These are phyloP conservation scores for Coelogynopora nodosa DNA, from an alignment of 2,888 invertebrate genomes.

Conservation along the genomic window DNA sequence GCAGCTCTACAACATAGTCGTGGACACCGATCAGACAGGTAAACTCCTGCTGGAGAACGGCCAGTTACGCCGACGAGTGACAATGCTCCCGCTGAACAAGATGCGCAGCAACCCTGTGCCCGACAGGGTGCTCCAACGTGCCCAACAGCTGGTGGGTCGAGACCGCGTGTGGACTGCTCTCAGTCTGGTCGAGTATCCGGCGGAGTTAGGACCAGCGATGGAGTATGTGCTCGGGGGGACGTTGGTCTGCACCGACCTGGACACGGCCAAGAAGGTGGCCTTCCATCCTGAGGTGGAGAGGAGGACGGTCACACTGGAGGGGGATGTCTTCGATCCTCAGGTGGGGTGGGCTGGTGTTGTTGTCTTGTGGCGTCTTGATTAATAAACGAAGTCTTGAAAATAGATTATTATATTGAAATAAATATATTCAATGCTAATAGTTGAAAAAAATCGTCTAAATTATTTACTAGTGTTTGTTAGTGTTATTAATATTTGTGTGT, in stretches of 20 bases:
- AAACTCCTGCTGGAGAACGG: constrained; percentile 80
- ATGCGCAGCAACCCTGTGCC: constrained; percentile 70
- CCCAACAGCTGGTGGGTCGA: constrained; percentile 65
- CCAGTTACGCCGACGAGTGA: constrained; percentile 74
- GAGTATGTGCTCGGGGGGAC: constrained; percentile 78
- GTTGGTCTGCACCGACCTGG: constrained; percentile 78
- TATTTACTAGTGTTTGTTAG: too few species aligned
- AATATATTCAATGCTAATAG: too few species aligned
- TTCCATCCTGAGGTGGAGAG: constrained; percentile 38
- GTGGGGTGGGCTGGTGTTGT: too few species aligned
- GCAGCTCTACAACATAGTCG: constrained; percentile 83
- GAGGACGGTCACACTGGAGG: constrained; percentile 75
- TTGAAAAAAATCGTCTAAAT: too few species aligned
- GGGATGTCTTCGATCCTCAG: constrained; percentile 80
- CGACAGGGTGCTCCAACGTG: constrained; percentile 66
- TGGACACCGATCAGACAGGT: constrained; percentile 76
- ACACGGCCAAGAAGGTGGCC: constrained; percentile 67
- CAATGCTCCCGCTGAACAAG: constrained; percentile 85
- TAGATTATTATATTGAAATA: too few species aligned
- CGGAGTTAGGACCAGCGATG: constrained; percentile 72
- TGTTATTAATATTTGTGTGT: too few species aligned
- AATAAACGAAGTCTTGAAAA: too few species aligned
- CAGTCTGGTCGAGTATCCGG: constrained; percentile 72
- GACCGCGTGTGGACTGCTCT: constrained; percentile 78
- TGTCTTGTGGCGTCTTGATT: too few species aligned